A percentile compares a stretch with the other conserved stretches of the same genome.
Evolutionary conservation across 2,797 vertebrate genomes (phyloP).

Genomic region (Onychomys torridus): DNA sequence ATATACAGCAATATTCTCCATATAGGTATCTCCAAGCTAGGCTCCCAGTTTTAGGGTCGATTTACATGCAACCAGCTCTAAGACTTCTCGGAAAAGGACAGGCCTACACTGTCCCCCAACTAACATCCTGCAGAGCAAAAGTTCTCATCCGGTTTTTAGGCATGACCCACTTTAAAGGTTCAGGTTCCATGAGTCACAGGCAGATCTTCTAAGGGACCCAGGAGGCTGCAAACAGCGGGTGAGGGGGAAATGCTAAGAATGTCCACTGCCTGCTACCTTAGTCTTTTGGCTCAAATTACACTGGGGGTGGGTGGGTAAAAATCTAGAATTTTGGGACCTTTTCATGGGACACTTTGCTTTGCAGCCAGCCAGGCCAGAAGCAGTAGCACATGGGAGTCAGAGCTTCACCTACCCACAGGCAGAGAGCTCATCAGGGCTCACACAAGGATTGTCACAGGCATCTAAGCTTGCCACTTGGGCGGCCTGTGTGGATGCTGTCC

Average conservation of each 20-base stretch:
- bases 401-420: neutral
- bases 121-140: conserved; percentile 2
- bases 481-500: neutral
- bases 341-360: neutral
- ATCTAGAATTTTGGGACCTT: conserved; percentile 18
- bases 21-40: conserved; percentile 59
- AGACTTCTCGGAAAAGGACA: conserved; percentile 63
- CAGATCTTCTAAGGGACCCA: neutral
- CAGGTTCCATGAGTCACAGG: conserved; percentile 27
- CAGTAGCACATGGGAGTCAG: neutral
- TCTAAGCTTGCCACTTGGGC: neutral
- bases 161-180: conserved; percentile 51
- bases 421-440: neutral
- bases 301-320: conserved; percentile 52
- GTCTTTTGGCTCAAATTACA: conserved; percentile 41
- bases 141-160: conserved; percentile 24
- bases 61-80: conserved; percentile 66
- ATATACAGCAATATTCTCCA: conserved; percentile 47
- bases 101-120: conserved; percentile 8
- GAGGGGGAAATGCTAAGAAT: conserved; percentile 48
- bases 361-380: neutral
- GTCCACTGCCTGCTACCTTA: neutral
- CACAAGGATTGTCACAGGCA: fast-evolving
- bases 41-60: conserved; percentile 55
- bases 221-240: neutral